Conservation (phyloP, 2,888 invertebrate genomes). For the Chalcosyrphus nemorum region DNA sequence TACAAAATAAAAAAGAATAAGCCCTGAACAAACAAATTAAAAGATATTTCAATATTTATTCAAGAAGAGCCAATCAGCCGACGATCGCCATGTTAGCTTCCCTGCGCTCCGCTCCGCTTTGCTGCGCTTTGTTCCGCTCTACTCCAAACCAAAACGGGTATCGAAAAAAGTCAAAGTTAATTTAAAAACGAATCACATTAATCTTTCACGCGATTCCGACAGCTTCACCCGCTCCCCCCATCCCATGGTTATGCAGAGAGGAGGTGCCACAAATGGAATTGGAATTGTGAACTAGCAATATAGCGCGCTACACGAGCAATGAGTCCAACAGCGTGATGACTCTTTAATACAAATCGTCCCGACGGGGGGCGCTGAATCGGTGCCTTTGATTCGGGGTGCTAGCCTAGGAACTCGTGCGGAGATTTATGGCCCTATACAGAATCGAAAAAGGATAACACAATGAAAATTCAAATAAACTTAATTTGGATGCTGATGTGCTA, state of each 20-base stretch:
- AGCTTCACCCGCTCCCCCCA: not conserved
- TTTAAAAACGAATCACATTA: constrained; percentile 72
- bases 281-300: constrained; percentile 43
- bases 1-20: not conserved
- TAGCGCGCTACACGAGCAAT: constrained; percentile 47
- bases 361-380: constrained; percentile 61
- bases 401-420: constrained; percentile 44
- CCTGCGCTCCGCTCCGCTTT: not conserved
- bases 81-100: constrained; percentile 56
- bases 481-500: constrained; percentile 58
- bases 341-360: constrained; percentile 73
- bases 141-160: constrained; percentile 9
- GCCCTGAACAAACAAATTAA: constrained; percentile 69
- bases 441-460: constrained; percentile 51
- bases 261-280: constrained; percentile 59
- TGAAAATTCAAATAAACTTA: constrained; percentile 71
- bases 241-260: constrained; percentile 24
- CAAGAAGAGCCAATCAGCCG: constrained; percentile 62
- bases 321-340: constrained; percentile 70
- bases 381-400: constrained; percentile 62
- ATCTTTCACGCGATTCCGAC: constrained; percentile 63
- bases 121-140: not conserved
- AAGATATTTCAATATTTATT: constrained; percentile 70
- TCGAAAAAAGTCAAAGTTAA: constrained; percentile 65
- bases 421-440: constrained; percentile 52